Base-by-base conservation (phyloP, 1,140 invertebrate genomes). In the Bombus confusus region DNA sequence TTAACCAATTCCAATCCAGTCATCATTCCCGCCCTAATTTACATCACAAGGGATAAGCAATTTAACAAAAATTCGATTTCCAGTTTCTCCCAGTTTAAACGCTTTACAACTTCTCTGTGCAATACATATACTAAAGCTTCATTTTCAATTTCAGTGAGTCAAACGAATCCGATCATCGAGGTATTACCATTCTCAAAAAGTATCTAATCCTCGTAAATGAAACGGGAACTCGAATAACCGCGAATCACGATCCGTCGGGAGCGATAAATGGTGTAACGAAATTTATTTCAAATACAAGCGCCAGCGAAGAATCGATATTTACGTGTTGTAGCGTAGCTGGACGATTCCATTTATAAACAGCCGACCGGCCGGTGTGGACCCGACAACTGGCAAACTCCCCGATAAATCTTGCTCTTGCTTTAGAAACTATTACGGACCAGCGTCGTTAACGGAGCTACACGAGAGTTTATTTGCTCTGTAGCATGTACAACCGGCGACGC, bases 341-440 rank as follows among this genome's bases (percentile, higher is more conserved):
- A 41, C 68, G 76, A 77, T 84, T 80, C 88, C 88, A 89, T 77
- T 89, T 89, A 89, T 89, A 89, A 89, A 89, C 88, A 83, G 80
- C 77, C 84, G 43, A 34, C 28, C 31, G 57, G 34, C 37, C 41
- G 72, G 37, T n/a, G 64, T 69, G 41, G 78, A 81, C 72, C 66
- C 41, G 66, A 83, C 75, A 62, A 81, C 87, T 89, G 88, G 87
- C 88, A 80, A 84, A 87, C 75, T 84, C 80, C 85, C 76, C 76
- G 80, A 81, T 89, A 86, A 89, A 89, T 89, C 66, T 79, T 59
- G 84, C 68, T 41, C 72, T 64, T 64, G 87, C 80, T 88, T 89
- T 86, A 59, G 75, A 88, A 80, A 78, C 87, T 73, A 72, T 76
- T 57, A 75, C 66, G 10, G 73, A 47, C 41, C 52, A n/a, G 9